Base-by-base conservation (phyloP, 2,888 invertebrate genomes). In the Drosophila pseudotakahashii region DNA sequence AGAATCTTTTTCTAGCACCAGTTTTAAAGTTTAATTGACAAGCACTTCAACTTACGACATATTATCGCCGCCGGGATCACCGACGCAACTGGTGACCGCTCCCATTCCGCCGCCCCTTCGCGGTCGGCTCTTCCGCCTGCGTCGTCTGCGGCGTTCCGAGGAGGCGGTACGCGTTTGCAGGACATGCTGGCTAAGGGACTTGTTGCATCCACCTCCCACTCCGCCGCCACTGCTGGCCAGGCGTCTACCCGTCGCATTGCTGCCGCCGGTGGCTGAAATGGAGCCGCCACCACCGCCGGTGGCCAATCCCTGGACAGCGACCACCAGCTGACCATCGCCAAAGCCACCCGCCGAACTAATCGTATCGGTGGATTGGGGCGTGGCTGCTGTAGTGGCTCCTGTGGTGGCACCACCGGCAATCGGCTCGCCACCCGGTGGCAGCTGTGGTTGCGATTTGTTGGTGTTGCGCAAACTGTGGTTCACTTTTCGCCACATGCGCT, bases 401-500 rank as follows among this genome's bases (percentile, higher is more conserved):
- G 6, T 14, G 5, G 1, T 3, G 13, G 50, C 42, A 7, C 54
- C 57, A n/a, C 55, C 71, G 32, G 53, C 53, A 26, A 53, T 59
- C 1, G 36, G 59, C n/a, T 60, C 69, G 11, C 50, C 52, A 11
- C 45, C 63, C 9, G 32, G 16, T 7, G 11, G 37, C 50, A 36
- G 47, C 51, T 63, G 44, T 13, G 60, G 45, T 7, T 62, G 50
- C 23, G 58, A 39, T n/a, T 77, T 67, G 57, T 70, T 62, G 61
- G 70, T 82, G 77, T 90, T 89, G 66, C 90, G 90, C 72, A 92
- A 87, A 67, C 92, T 92, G 78, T 92, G 92, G 87, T 92, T 92
- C 54, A 92, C 92, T 87, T 92, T 92, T 64, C 92, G 91, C 92
- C 92, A 92, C 91, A 92, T 92, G 73, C 92, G 91, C 77, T 92